Evolutionary conservation across 64 coral and sea anemone species (phyloP).

Genomic region (Montipora capricornis): DNA sequence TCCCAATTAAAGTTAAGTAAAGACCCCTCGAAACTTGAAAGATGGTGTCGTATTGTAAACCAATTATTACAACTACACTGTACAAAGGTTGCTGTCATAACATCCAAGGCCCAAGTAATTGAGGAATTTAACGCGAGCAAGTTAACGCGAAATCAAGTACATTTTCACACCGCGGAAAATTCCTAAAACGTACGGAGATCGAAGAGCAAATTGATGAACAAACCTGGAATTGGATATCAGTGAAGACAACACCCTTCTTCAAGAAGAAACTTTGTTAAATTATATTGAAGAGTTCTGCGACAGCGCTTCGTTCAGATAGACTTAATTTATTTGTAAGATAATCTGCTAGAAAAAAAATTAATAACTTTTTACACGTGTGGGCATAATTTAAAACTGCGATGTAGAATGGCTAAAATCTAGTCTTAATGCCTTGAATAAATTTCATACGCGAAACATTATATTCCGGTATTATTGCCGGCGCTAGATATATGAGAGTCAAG

Average conservation of each 20-base stretch:
- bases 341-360: too few species aligned
- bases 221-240: not conserved
- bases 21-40: constrained; percentile 56
- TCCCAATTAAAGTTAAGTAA: constrained; percentile 41
- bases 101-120: constrained; percentile 49
- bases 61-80: constrained; percentile 49
- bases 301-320: too few species aligned
- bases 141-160: constrained; percentile 12
- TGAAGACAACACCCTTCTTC: not conserved
- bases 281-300: not conserved
- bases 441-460: not conserved
- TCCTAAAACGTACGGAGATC: constrained; percentile 10
- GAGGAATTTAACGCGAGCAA: constrained; percentile 41
- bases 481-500: not conserved
- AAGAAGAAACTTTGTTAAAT: not conserved
- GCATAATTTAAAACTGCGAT: not conserved
- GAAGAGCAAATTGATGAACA: not conserved
- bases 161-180: constrained; percentile 25
- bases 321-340: too few species aligned
- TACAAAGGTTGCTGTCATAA: constrained; percentile 51
- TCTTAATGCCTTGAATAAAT: not conserved
- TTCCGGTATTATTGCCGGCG: too few species aligned
- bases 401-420: not conserved
- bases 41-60: constrained; percentile 45
- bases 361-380: too few species aligned